A percentile compares a stretch with the other conserved stretches of the same genome.
Evolutionary conservation across 2,113 vertebrate genomes (phyloP).

Genomic region (Rhipidura dahli): DNA sequence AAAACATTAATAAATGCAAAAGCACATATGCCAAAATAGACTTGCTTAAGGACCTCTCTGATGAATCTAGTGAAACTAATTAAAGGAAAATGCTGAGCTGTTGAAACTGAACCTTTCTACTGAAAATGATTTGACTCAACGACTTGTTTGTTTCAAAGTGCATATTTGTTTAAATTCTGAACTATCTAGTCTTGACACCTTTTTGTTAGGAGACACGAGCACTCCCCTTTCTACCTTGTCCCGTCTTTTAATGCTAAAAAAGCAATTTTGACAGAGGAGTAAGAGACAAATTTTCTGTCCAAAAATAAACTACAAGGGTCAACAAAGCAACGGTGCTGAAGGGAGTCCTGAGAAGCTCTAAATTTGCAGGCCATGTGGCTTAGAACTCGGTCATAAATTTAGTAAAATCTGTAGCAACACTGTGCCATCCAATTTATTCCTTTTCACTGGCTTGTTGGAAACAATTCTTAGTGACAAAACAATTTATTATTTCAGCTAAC

Average conservation of each 20-base stretch:
- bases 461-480: neutral
- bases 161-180: neutral
- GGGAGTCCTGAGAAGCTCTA: neutral
- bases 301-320: neutral
- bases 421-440: neutral
- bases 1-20: neutral
- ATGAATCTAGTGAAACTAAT: neutral
- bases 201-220: neutral
- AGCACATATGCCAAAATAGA: neutral
- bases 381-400: neutral
- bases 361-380: neutral
- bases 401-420: neutral
- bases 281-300: neutral
- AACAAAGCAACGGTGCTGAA: neutral
- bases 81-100: neutral
- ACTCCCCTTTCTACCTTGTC: rapidly evolving
- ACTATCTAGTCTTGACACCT: neutral
- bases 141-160: neutral
- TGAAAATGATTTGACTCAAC: neutral
- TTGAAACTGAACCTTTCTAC: neutral
- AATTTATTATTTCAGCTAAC: neutral
- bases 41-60: neutral
- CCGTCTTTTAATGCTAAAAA: neutral
- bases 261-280: neutral
- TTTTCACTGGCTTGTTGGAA: neutral